Evolutionary conservation across 2,113 vertebrate species (phyloP).

Genomic region (Pangasianodon hypophthalmus): DNA sequence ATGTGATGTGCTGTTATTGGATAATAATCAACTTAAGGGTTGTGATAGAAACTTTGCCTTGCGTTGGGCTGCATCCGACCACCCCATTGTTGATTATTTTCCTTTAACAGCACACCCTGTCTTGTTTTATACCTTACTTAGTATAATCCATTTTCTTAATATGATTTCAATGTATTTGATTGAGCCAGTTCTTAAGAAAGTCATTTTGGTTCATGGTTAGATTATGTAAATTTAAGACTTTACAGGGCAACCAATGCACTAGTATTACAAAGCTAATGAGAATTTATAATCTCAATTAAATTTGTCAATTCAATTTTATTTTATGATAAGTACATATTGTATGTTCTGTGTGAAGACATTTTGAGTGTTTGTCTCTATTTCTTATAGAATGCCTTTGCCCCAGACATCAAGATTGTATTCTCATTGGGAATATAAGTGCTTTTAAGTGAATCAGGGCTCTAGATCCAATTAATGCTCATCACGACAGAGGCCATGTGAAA

Average conservation of each 20-base stretch:
- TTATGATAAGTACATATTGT: background rate
- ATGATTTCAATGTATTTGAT: conserved; percentile 25
- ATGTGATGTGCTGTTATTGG: background rate
- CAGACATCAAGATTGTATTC: conserved; percentile 6
- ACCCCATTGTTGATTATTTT: background rate
- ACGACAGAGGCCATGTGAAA: conserved; percentile 46
- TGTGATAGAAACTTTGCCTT: background rate
- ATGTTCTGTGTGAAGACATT: background rate
- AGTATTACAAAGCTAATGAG: background rate
- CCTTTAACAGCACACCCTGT: background rate
- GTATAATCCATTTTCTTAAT: background rate
- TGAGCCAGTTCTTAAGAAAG: conserved; percentile 33
- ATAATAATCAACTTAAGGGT: background rate
- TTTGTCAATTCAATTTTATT: background rate
- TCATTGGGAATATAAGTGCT: background rate
- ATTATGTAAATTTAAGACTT: background rate
- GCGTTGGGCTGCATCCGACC: background rate
- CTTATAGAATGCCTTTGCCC: background rate
- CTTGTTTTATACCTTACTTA: background rate
- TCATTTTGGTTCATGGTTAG: background rate
- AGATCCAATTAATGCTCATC: conserved; percentile 2
- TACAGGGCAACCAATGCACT: background rate
- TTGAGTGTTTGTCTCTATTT: background rate
- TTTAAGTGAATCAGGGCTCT: conserved; percentile 6
- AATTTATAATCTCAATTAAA: background rate